Base-by-base conservation (phyloP, 2,797 vertebrate genomes). In the Gallinago nigripennis region DNA sequence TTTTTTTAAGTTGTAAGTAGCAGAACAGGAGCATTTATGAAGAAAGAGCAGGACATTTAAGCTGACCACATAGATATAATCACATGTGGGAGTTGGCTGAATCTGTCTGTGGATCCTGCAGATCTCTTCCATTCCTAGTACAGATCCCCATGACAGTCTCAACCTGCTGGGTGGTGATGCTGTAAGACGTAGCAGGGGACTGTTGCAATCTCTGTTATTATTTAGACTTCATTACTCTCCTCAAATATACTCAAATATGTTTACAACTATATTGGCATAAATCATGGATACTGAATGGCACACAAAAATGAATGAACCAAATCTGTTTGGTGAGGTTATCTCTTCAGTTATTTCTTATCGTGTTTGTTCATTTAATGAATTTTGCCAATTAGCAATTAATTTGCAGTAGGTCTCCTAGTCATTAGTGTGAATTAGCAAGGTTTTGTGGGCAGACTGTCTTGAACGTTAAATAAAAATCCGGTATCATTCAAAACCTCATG, bases 301-400 rank as follows among this genome's bases (percentile, higher is more conserved):
- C 82, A 27, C 61, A 73, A 66, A 86, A 90, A 71, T 66, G 90
- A 91, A 88, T 63, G 75, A 78, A 86, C n/a, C 3, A 3, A 56
- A 28, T 85, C 73, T 86, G 30, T 48, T 81, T 85, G 76, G 75
- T 31, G 45, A 94, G 73, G 65, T 68, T 75, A 0, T 75, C 43
- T 93, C 80, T 87, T 91, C 76, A 57, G 54, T 77, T 95, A 79
- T 80, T 75, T 80, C 77, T 90, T 88, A 77, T 4, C 15, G 8
- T 80, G 76, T 95, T 96, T 96, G 92, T 88, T 93, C 89, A 68
- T 84, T 90, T 94, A 95, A 92, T 95, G 92, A 95, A 86, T 95
- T 95, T 95, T 93, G 56, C 76, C 77, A 80, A 93, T 93, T 96
- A 94, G 76, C 88, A 94, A 92, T 82, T 97, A 90, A 94, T 95